Conservation (phyloP, 2,888 invertebrate genomes). For the Rugalucina vietnamica region DNA sequence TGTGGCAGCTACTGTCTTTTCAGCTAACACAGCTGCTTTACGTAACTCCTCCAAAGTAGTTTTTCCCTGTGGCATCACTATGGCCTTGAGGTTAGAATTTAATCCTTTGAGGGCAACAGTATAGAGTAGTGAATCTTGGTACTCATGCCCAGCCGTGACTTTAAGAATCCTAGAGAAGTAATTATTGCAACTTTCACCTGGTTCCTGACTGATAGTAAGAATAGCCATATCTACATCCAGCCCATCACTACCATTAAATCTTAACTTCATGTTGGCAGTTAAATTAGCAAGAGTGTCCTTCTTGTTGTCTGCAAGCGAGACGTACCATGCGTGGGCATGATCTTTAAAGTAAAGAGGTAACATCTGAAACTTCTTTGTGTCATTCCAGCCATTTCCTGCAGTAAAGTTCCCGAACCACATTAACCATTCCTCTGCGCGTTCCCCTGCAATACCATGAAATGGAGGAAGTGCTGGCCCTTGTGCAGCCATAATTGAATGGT, state of each 20-base stretch:
- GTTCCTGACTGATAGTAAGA: not conserved
- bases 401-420: not conserved
- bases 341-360: slow-evolving; percentile 12
- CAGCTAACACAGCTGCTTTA: slow-evolving; percentile 12
- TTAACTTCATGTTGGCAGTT: not conserved
- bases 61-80: slow-evolving; percentile 28
- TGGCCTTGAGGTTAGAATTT: not conserved
- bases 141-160: not conserved
- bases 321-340: slow-evolving; percentile 23
- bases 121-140: not conserved
- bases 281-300: not conserved
- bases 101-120: not conserved
- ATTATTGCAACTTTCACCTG: not conserved
- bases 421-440: slow-evolving; percentile 20
- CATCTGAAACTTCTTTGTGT: not conserved
- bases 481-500: not conserved
- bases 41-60: slow-evolving; percentile 10
- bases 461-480: not conserved
- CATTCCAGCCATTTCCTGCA: not conserved
- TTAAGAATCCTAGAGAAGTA: slow-evolving; percentile 20
- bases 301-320: not conserved
- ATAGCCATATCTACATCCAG: not conserved
- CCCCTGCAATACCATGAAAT: not conserved
- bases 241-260: slow-evolving; percentile 21
- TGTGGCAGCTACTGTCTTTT: not conserved